Conservation (phyloP, 2,113 vertebrate genomes). For the Albula glossodonta region DNA sequence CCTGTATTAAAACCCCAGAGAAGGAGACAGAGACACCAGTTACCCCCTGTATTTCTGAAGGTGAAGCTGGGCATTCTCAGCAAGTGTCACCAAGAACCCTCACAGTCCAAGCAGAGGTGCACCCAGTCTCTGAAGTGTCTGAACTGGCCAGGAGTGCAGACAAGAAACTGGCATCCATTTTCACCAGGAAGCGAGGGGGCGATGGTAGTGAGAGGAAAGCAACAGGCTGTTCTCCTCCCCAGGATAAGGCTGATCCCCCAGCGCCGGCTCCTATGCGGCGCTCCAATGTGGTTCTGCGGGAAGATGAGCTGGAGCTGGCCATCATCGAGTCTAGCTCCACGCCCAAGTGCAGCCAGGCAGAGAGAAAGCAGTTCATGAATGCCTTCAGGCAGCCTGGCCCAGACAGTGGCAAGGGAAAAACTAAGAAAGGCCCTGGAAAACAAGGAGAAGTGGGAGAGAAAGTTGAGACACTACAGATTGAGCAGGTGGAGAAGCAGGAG, state of each 20-base stretch:
- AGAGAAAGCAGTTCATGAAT: slow-evolving; percentile 75
- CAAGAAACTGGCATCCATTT: slow-evolving; percentile 73
- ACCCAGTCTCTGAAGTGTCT: slow-evolving; percentile 58
- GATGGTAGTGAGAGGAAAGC: slow-evolving; percentile 41
- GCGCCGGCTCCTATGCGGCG: slow-evolving; percentile 67
- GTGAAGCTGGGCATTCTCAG: slow-evolving; percentile 30
- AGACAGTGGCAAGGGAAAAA: slow-evolving; percentile 68
- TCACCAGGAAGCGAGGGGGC: slow-evolving; percentile 63
- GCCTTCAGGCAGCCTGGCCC: slow-evolving; percentile 69
- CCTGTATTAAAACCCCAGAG: not conserved
- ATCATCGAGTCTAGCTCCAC: slow-evolving; percentile 67
- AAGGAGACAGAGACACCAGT: not conserved
- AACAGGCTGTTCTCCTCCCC: slow-evolving; percentile 41
- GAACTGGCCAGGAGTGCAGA: not conserved
- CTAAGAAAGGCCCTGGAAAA: slow-evolving; percentile 70
- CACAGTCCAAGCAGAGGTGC: slow-evolving; percentile 77
- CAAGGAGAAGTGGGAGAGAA: slow-evolving; percentile 71
- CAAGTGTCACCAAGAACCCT: slow-evolving; percentile 63
- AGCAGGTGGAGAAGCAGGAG: slow-evolving; percentile 5
- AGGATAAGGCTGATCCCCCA: slow-evolving; percentile 48
- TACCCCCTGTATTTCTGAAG: not conserved
- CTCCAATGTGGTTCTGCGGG: slow-evolving; percentile 78
- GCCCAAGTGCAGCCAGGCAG: slow-evolving; percentile 63
- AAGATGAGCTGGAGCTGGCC: slow-evolving; percentile 76
- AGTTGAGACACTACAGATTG: slow-evolving; percentile 46